Evolutionary conservation across 2,797 vertebrate species (phyloP), one percentile per base, ranked within the genome.

Genomic region (Botia almorhae): DNA sequence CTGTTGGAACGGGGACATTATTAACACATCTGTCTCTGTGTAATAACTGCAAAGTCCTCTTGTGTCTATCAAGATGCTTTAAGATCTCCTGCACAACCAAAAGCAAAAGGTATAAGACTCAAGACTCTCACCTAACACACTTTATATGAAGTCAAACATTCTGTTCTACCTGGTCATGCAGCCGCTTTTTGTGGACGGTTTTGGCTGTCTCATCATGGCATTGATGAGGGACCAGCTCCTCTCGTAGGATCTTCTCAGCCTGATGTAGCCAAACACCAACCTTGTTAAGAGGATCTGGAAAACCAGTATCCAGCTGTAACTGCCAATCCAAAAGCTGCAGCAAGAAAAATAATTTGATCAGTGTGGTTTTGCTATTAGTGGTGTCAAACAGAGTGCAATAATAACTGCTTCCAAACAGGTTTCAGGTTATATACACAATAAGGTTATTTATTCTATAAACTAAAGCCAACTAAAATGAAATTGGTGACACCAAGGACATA

Each of bases 241-340:
- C 96, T 73, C 90, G 92, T 75, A 99, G 90, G 48, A 95, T 94
- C 80, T 94, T 90, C 88, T 99, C 98, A 5, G 95, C 97, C 78
- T 94, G 92, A 76, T 97, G 96, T 1, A 99, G 89, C 98, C 97
- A 99, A 56, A 91, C 89, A 11, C 96, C 97, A 21, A 98, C 96
- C 8, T 88, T 89, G n/a, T 95, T 94, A 91, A 99, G 90, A 77
- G 96, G 96, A 43, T 94, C 92, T 6, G 98, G 97, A 63, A 99
- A 95, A 83, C 95, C 96, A 84, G 95, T 94, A 89, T 99, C 98
- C 83, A 99, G 94, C 82, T 94, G 92, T 60, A 95, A 87, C 58
- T 97, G 98, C 98, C 98, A 99, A 50, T 98, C 96, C 70, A 95
- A 91, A 73, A 99, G 92, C 97, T 99, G 88, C 83, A 87, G 88